These are phyloP conservation scores for Piaya cayana DNA, from an alignment of 2,113 vertebrate genomes.

Conservation along the genomic window DNA sequence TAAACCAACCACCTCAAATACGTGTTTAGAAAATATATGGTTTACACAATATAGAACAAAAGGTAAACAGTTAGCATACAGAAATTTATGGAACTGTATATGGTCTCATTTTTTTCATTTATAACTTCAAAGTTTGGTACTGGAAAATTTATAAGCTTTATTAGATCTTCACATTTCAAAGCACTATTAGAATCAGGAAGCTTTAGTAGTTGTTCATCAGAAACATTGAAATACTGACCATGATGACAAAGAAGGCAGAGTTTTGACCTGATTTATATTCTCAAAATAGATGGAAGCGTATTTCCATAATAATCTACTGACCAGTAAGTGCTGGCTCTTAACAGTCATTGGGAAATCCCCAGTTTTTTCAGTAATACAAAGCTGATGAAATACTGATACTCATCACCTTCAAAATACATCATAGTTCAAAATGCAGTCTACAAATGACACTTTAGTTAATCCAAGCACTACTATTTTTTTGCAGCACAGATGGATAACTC, in stretches of 20 bases:
- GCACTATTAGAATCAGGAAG: not conserved
- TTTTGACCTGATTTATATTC: not conserved
- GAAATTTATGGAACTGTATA: not conserved
- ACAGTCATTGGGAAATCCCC: not conserved
- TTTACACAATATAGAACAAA: not conserved
- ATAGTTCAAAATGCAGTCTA: not conserved
- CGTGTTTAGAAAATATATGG: not conserved
- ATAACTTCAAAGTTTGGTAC: not conserved
- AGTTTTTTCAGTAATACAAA: not conserved
- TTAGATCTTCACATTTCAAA: not conserved
- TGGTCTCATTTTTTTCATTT: not conserved
- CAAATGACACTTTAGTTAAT: not conserved
- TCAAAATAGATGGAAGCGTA: not conserved
- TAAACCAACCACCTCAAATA: not conserved
- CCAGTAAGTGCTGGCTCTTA: not conserved
- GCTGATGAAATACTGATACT: not conserved
- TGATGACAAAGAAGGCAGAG: not conserved
- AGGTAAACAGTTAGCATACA: not conserved
- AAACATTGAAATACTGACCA: not conserved
- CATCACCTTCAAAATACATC: not conserved
- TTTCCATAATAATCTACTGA: conserved; percentile 12
- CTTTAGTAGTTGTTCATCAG: not conserved
- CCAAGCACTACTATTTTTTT: not conserved
- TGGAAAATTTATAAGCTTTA: not conserved
- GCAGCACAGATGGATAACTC: not conserved